These are phyloP conservation scores for Deilephila porcellus DNA, from an alignment of 2,888 invertebrate species.

Conservation along the genomic window DNA sequence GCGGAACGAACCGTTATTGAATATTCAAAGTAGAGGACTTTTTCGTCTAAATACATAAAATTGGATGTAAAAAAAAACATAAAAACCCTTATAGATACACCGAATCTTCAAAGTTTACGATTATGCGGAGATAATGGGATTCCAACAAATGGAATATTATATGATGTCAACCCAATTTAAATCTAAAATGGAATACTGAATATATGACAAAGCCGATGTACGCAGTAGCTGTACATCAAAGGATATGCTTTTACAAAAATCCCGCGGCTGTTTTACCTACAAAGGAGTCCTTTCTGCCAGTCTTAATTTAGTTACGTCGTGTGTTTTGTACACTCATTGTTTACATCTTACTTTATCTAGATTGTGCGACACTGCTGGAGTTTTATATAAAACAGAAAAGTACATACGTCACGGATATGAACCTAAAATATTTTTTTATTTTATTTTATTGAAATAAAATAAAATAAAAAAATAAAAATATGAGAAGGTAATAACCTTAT, in stretches of 20 bases:
- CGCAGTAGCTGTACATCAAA: constrained; percentile 35
- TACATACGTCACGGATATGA: too few species aligned
- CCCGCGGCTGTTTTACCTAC: constrained; percentile 11
- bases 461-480: too few species aligned
- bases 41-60: not conserved
- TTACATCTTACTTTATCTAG: constrained; percentile 6
- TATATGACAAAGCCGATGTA: constrained; percentile 39
- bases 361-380: not conserved
- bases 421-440: too few species aligned
- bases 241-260: constrained; percentile 27
- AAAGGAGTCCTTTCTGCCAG: constrained; percentile 19
- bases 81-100: not conserved
- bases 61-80: not conserved
- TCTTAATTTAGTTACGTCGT: constrained; percentile 23
- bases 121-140: constrained; percentile 17
- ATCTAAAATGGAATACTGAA: constrained; percentile 42
- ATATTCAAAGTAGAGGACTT: too few species aligned
- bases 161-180: constrained; percentile 33
- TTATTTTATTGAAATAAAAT: too few species aligned
- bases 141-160: constrained; percentile 31
- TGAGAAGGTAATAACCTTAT: too few species aligned
- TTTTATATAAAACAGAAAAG: too few species aligned
- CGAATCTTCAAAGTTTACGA: not conserved
- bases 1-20: too few species aligned
- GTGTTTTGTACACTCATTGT: constrained; percentile 19